Percentiles rank a stretch among this genome's conserved stretches.
phyloP scores from a whole-genome alignment of 2,797 vertebrate species.

The Todus mexicanus region DNA sequence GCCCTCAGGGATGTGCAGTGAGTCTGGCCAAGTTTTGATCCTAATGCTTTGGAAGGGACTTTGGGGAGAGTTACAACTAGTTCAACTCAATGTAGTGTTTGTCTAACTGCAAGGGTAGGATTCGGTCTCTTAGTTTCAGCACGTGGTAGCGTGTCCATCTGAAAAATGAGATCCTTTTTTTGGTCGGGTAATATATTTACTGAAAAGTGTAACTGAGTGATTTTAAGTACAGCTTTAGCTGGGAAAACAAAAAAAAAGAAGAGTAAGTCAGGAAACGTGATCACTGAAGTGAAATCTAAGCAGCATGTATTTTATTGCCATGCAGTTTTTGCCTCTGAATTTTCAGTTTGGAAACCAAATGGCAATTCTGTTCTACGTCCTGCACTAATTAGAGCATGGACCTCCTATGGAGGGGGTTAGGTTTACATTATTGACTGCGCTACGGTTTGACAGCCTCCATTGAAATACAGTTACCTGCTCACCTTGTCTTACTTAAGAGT shows the following conservation, averaged over 20 bases:
- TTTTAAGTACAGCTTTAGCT: background rate
- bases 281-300: background rate
- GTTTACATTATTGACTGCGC: background rate
- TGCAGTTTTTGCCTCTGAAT: background rate
- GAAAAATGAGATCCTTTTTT: background rate
- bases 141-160: background rate
- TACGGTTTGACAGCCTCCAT: background rate
- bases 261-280: background rate
- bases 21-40: background rate
- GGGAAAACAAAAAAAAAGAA: background rate
- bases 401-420: background rate
- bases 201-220: background rate
- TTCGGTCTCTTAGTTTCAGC: background rate
- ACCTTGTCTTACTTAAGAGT: background rate
- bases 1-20: fast-evolving
- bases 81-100: fast-evolving
- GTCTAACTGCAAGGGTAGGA: background rate
- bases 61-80: background rate
- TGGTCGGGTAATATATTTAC: background rate
- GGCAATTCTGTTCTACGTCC: background rate
- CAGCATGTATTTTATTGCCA: background rate
- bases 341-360: background rate
- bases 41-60: background rate
- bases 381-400: background rate
- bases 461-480: background rate